Percentiles rank a stretch among this genome's conserved stretches.
phyloP scores from a whole-genome alignment of 2,797 vertebrate genomes.

The Leucoraja ocellata region DNA sequence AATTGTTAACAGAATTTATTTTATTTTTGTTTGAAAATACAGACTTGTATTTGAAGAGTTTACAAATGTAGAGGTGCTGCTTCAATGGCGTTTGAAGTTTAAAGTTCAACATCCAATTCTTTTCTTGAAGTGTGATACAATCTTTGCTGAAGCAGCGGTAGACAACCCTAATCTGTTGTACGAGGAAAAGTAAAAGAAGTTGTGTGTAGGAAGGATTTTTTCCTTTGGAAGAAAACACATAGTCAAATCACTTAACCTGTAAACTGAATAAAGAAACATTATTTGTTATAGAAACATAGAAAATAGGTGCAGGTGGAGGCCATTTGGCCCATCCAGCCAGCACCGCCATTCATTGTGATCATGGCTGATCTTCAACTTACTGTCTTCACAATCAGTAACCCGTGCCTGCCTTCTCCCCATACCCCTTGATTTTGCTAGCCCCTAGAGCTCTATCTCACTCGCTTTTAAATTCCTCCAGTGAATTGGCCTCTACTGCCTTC shows the following conservation, averaged over 20 bases:
- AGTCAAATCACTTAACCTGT: neutral
- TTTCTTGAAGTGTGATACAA: neutral
- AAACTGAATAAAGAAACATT: neutral
- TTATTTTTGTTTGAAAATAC: neutral
- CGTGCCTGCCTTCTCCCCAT: no score
- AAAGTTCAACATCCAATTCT: neutral
- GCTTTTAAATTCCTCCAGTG: no score
- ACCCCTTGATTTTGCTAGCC: no score
- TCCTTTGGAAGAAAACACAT: neutral
- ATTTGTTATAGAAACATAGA: neutral
- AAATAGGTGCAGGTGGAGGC: no score
- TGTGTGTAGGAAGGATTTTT: neutral
- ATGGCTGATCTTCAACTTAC: no score
- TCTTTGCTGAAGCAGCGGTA: neutral
- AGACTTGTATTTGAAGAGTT: neutral
- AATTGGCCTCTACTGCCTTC: no score
- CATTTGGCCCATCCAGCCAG: no score
- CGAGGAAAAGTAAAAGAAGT: neutral
- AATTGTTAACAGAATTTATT: neutral
- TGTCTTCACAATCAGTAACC: no score
- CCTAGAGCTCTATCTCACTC: no score
- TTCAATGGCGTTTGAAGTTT: neutral
- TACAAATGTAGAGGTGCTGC: neutral
- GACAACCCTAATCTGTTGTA: neutral
- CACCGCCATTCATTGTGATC: no score